Evolutionary conservation across 2,797 vertebrate genomes (phyloP).

Genomic region (Phataginus tricuspis): DNA sequence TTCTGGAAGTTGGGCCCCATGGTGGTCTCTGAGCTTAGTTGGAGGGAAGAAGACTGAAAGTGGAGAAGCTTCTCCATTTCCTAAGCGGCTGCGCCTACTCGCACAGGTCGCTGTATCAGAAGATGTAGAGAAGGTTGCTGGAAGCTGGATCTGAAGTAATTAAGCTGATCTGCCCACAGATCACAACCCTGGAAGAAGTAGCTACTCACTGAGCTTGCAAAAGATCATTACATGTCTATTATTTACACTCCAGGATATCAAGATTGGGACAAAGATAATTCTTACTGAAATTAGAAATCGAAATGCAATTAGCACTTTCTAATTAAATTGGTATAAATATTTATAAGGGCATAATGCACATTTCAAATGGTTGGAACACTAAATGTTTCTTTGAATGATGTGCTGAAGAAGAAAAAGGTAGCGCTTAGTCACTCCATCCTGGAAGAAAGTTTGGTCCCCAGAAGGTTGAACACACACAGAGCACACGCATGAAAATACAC

Average conservation of each 20-base stretch:
- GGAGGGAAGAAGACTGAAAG: background rate
- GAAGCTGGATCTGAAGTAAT: constrained; percentile 36
- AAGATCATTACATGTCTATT: constrained; percentile 51
- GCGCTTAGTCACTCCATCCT: background rate
- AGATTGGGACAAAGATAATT: constrained; percentile 36
- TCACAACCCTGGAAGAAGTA: background rate
- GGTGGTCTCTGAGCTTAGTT: background rate
- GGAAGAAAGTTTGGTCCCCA: background rate
- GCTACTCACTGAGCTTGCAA: background rate
- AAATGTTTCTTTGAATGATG: constrained; percentile 51
- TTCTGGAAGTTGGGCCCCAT: background rate
- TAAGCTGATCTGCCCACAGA: background rate
- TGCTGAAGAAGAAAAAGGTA: background rate
- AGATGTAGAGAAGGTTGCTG: background rate
- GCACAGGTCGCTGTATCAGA: background rate
- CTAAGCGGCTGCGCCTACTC: background rate
- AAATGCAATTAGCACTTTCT: constrained; percentile 72
- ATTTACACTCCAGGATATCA: constrained; percentile 54
- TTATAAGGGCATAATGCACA: constrained; percentile 59
- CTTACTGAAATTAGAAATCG: constrained; percentile 69
- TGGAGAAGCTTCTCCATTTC: background rate
- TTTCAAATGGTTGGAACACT: constrained; percentile 7
- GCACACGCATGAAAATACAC: background rate
- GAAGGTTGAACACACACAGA: background rate
- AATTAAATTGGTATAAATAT: constrained; percentile 76